Conservation (phyloP, 2,888 invertebrate genomes). For the Synergus laeviventris region DNA sequence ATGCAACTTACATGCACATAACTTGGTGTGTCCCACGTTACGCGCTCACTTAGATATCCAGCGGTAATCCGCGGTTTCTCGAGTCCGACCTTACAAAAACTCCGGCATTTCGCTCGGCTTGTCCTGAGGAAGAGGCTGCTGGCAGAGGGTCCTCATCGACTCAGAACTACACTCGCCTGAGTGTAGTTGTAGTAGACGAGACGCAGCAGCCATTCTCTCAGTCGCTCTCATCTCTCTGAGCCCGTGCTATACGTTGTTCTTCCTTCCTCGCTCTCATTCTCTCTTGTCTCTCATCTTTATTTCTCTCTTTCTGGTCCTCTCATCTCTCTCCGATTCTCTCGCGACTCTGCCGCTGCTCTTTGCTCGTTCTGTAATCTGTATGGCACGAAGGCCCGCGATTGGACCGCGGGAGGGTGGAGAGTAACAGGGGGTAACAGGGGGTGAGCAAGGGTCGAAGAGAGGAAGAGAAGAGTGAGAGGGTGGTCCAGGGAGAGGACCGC, state of each 20-base stretch:
- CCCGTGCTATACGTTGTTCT: not conserved
- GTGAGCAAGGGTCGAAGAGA: conserved; percentile 50
- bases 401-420: conserved; percentile 62
- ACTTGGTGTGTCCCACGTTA: conserved; percentile 30
- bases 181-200: conserved; percentile 1
- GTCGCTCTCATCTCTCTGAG: conserved; percentile 8
- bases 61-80: conserved; percentile 48
- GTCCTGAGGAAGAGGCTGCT: conserved; percentile 6
- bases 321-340: conserved; percentile 44
- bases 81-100: conserved; percentile 51
- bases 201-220: conserved; percentile 23
- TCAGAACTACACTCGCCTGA: not conserved
- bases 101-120: conserved; percentile 50
- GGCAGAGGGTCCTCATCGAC: conserved; percentile 10
- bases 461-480: conserved; percentile 46
- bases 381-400: conserved; percentile 63
- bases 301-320: conserved; percentile 27
- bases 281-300: conserved; percentile 44
- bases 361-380: conserved; percentile 71
- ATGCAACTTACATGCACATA: not conserved
- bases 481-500: conserved; percentile 52
- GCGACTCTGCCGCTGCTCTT: conserved; percentile 56
- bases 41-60: conserved; percentile 49
- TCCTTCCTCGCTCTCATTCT: conserved; percentile 14
- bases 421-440: not conserved